Conservation (phyloP, 2,113 vertebrate species). For the Aramus guarauna region DNA sequence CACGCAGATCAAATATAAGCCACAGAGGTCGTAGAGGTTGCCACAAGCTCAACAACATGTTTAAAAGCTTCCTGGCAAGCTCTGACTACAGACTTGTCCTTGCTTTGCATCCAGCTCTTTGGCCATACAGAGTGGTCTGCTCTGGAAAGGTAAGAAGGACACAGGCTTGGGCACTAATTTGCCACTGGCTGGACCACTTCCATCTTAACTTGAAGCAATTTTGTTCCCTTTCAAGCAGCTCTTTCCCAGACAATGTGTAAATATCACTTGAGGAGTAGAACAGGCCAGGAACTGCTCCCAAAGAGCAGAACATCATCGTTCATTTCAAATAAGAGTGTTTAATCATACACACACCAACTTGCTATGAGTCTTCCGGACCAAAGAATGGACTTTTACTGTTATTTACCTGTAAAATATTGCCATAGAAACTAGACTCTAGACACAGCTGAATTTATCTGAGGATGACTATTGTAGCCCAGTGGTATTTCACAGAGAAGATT, state of each 20-base stretch:
- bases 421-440: not conserved
- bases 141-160: not conserved
- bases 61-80: not conserved
- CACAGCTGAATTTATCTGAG: not conserved
- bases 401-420: not conserved
- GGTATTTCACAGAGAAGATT: not conserved
- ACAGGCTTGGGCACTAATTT: not conserved
- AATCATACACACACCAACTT: not conserved
- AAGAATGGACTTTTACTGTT: not conserved
- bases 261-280: not conserved
- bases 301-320: not conserved
- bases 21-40: not conserved
- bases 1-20: not conserved
- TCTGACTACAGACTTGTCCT: not conserved
- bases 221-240: not conserved
- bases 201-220: not conserved
- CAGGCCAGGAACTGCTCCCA: not conserved
- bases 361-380: accelerated
- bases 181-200: not conserved
- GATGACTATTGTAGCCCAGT: not conserved
- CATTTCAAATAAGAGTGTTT: not conserved
- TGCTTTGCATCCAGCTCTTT: not conserved
- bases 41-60: not conserved
- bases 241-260: not conserved
- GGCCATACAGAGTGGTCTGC: not conserved